Evolutionary conservation across 2,797 vertebrate species (phyloP).

Genomic region (Dendrocincla fuliginosa): DNA sequence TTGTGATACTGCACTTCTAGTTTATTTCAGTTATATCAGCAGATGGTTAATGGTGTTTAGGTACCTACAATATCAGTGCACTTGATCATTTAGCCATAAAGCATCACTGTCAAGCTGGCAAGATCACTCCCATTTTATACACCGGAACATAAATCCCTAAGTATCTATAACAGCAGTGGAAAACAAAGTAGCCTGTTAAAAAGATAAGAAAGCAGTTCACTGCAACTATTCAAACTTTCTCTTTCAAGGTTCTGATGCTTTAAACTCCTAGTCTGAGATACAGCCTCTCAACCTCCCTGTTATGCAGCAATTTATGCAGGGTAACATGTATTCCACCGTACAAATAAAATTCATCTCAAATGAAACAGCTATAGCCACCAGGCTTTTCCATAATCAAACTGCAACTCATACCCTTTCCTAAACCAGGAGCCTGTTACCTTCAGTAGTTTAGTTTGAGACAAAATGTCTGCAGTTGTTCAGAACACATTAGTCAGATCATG

Average conservation of each 20-base stretch:
- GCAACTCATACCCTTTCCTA: neutral
- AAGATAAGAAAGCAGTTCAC: constrained; percentile 1
- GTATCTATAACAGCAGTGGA: neutral
- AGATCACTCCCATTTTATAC: constrained; percentile 41
- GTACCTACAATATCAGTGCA: constrained; percentile 14
- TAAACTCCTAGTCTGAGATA: neutral
- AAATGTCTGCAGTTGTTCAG: constrained; percentile 49
- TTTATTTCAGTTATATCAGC: neutral
- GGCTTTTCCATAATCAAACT: constrained; percentile 1
- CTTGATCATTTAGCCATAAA: constrained; percentile 43
- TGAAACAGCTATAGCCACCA: neutral
- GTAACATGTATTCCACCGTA: neutral
- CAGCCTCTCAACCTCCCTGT: neutral
- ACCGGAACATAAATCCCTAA: constrained; percentile 22
- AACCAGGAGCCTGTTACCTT: neutral
- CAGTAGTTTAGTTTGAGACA: constrained; percentile 1
- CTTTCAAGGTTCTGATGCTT: neutral
- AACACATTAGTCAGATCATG: constrained; percentile 60
- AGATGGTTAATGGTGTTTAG: constrained; percentile 13
- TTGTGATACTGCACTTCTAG: neutral
- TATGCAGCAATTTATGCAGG: neutral
- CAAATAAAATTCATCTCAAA: neutral
- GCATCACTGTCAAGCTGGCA: constrained; percentile 24
- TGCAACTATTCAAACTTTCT: neutral
- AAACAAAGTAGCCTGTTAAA: constrained; percentile 42